Base-by-base conservation (phyloP, 2,113 vertebrate genomes). In the Podarcis raffonei region DNA sequence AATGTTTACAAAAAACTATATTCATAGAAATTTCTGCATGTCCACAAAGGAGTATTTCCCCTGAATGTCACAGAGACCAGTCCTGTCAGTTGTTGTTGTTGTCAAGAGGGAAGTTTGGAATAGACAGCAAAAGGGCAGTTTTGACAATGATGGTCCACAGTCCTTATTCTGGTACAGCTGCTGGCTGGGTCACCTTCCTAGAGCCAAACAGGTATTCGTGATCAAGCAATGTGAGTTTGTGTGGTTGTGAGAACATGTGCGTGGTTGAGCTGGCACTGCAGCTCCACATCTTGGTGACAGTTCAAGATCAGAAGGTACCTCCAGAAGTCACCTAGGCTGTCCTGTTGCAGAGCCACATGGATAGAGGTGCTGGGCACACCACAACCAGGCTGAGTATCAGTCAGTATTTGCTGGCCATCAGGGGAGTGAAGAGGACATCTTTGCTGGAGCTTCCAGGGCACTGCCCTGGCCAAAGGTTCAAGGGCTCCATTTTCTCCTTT, bases 1-100 rank as follows among this genome's bases (percentile, higher is more conserved):
- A 99, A 99, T 97, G 97, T 96, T 98, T 99, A 98, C 98, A 99
- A 98, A 99, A 98, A 99, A 98, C 98, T 98, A 98, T 99, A 98
- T 98, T 99, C 96, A 98, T 99, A 99, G 98, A 99, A 99, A 99
- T 98, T 89, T 98, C 97, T 98, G 97, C 97, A 98, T 98, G 97
- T 98, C 96, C 97, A 98, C 98, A 98, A 98, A 98, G 97, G 96
- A 96, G 96, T 97, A 97, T 32, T 53, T 98, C 98, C 98, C 98
- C 98, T 97, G 97, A 97, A 97, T 95, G 95, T 94, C 96, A 94
- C 87, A 92, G 96, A 96, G 96, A 96, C 89, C 90, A 89, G 91
- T 92, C 86, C 37, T 1, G 27, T 8, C 7, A 2, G 68, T 1
- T 85, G 90, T 90, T 92, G 92, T 75, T 96, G 95, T 48, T 48